Evolutionary conservation across 2,797 vertebrate genomes (phyloP).

Genomic region (Somateria mollissima): DNA sequence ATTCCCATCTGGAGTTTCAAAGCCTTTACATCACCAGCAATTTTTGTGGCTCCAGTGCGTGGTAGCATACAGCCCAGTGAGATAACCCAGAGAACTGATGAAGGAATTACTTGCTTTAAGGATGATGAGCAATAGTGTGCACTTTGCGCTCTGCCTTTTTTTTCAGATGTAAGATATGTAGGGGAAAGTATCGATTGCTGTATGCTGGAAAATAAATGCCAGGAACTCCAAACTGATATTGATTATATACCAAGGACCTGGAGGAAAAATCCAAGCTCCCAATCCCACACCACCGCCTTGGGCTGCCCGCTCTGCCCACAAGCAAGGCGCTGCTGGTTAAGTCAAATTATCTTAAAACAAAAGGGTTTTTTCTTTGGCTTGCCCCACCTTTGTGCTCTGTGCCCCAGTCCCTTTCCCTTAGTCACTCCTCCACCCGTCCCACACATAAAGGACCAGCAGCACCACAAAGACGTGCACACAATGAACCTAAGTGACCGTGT

Average conservation of each 20-base stretch:
- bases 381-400: neutral
- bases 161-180: neutral
- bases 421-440: neutral
- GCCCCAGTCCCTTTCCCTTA: neutral
- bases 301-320: neutral
- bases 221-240: neutral
- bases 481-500: slow-evolving; percentile 54
- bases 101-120: rapidly evolving
- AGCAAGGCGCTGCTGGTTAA: neutral
- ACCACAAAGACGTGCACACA: neutral
- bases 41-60: neutral
- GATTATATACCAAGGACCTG: neutral
- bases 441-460: neutral
- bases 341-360: neutral
- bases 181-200: neutral
- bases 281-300: rapidly evolving
- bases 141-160: rapidly evolving
- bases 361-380: neutral
- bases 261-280: neutral
- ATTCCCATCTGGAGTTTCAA: neutral
- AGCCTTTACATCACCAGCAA: neutral
- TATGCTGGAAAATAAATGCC: neutral
- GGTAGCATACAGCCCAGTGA: neutral
- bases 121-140: neutral
- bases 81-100: neutral